Percentiles rank a stretch among this genome's conserved stretches.
Conservation (phyloP, 1,140 invertebrate species). For the honey bee (Apis mellifera) region Amel_HAv3.1 CM009945.2:7029501-7030000, state of each 20-base stretch:
- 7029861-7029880: slow-evolving; percentile 43
- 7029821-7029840: slow-evolving; percentile 53
- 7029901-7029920: slow-evolving; percentile 12
- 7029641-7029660: neutral
- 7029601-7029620: neutral
- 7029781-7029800: slow-evolving; percentile 24
- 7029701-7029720: slow-evolving; percentile 14
- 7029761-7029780: neutral
- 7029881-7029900: slow-evolving; percentile 32
- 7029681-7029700: neutral
- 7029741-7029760: slow-evolving; percentile 37
- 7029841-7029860: slow-evolving; percentile 57
- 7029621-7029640: too few relatives aligned
- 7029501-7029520: neutral
- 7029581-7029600: too few relatives aligned
- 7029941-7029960: slow-evolving; percentile 58
- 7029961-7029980: slow-evolving; percentile 63
- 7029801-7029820: neutral
- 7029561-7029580: too few relatives aligned
- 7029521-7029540: too few relatives aligned
- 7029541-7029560: too few relatives aligned
- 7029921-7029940: slow-evolving; percentile 48
- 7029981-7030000: slow-evolving; percentile 49
- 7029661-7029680: neutral
- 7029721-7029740: slow-evolving; percentile 31